Conservation (phyloP, 1,140 invertebrate species). For the Drosophila nasuta region DNA sequence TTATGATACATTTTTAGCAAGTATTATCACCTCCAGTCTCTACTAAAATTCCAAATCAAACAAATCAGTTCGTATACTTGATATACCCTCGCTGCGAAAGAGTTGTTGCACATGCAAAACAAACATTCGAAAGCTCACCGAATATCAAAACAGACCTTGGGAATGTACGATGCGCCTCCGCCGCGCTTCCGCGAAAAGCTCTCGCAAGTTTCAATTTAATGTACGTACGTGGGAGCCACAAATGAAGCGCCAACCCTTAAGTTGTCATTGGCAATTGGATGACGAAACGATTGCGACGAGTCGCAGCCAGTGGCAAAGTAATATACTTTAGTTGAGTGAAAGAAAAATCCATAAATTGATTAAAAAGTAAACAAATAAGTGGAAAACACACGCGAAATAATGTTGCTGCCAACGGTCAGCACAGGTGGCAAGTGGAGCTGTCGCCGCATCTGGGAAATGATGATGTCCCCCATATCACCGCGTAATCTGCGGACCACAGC, state of each 20-base stretch:
- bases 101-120: slow-evolving; percentile 24
- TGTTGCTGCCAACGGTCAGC: slow-evolving; percentile 62
- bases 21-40: no score
- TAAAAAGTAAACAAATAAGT: slow-evolving; percentile 16
- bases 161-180: slow-evolving; percentile 21
- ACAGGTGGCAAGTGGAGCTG: slow-evolving; percentile 58
- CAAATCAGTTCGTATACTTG: neutral
- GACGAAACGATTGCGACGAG: slow-evolving; percentile 67
- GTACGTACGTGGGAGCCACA: slow-evolving; percentile 42
- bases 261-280: slow-evolving; percentile 61
- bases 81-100: neutral
- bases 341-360: slow-evolving; percentile 80
- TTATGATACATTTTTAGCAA: no score
- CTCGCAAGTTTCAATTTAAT: slow-evolving; percentile 34
- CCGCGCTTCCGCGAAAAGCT: slow-evolving; percentile 49
- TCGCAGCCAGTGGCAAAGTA: slow-evolving; percentile 34
- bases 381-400: slow-evolving; percentile 20
- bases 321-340: slow-evolving; percentile 16
- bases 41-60: no score
- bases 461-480: slow-evolving; percentile 75
- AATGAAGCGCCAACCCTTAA: slow-evolving; percentile 38
- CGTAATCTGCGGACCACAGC: slow-evolving; percentile 79
- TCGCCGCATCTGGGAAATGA: slow-evolving; percentile 60
- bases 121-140: slow-evolving; percentile 38
- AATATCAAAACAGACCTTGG: slow-evolving; percentile 68